phyloP scores from a whole-genome alignment of 2,888 invertebrate species.

The Microplitis manilae region DNA sequence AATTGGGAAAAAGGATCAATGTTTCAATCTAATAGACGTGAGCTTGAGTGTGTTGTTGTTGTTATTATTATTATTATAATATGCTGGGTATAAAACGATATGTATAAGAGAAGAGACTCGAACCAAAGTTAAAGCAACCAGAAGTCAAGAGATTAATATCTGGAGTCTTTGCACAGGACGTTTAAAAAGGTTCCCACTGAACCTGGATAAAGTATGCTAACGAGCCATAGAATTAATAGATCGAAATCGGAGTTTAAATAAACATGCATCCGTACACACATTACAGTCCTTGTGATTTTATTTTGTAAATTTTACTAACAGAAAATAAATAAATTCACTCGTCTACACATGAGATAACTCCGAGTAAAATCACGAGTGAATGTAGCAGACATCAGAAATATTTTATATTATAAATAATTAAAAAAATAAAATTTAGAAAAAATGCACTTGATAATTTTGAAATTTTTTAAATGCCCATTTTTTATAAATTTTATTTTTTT shows the following conservation, averaged over 20 bases:
- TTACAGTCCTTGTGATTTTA: constrained; percentile 4
- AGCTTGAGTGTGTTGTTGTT: not conserved
- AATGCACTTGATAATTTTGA: no score
- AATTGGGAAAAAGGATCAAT: not conserved
- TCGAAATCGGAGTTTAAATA: constrained; percentile 55
- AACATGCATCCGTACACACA: constrained; percentile 34
- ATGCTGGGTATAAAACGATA: not conserved
- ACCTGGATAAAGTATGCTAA: constrained; percentile 58
- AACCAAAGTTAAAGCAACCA: constrained; percentile 19
- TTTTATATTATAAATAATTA: no score
- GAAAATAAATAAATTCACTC: no score
- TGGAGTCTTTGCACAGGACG: constrained; percentile 15
- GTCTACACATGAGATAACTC: no score
- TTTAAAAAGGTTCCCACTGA: constrained; percentile 39
- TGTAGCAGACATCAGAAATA: no score
- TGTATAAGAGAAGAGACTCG: not conserved
- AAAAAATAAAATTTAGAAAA: no score
- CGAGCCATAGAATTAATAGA: constrained; percentile 60
- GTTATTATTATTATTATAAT: not conserved
- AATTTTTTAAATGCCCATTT: no score
- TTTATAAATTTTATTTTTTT: no score
- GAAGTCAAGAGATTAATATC: constrained; percentile 43
- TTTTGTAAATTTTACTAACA: not conserved
- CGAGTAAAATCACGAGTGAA: no score
- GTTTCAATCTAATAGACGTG: not conserved